Percentiles rank a stretch among this genome's conserved stretches.
These are phyloP conservation scores for Lacerta viridis DNA, from an alignment of 2,797 vertebrate genomes.

Conservation along the genomic window DNA sequence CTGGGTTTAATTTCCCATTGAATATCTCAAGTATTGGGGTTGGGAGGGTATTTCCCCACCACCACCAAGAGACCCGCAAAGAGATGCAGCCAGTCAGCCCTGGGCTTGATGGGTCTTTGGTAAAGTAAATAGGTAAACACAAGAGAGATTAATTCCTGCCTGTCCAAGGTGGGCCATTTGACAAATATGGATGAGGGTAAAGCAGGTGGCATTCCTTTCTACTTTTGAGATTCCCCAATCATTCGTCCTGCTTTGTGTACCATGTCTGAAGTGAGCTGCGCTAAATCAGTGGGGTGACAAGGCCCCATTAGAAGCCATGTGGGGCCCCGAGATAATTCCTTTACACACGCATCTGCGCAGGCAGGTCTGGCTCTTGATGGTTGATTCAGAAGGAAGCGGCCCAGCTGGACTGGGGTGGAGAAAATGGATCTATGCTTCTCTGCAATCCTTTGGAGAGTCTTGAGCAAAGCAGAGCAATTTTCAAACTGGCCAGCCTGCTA, in stretches of 20 bases:
- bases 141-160: background rate
- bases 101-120: background rate
- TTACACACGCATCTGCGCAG: background rate
- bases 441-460: background rate
- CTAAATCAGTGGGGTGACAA: conserved; percentile 30
- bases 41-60: accelerated
- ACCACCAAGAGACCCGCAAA: background rate
- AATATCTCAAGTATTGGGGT: background rate
- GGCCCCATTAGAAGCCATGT: conserved; percentile 15
- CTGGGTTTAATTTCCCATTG: background rate
- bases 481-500: background rate
- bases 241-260: conserved; percentile 29
- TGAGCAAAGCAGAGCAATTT: background rate
- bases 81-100: background rate
- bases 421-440: background rate
- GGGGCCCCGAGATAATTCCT: background rate
- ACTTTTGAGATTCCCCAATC: conserved; percentile 10
- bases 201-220: background rate
- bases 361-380: background rate
- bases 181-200: conserved; percentile 1
- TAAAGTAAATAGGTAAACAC: background rate
- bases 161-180: background rate
- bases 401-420: background rate
- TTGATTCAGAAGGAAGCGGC: background rate
- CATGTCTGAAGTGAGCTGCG: conserved; percentile 15